phyloP scores from a whole-genome alignment of 2,113 vertebrate genomes.

The Bufo gargarizans region DNA sequence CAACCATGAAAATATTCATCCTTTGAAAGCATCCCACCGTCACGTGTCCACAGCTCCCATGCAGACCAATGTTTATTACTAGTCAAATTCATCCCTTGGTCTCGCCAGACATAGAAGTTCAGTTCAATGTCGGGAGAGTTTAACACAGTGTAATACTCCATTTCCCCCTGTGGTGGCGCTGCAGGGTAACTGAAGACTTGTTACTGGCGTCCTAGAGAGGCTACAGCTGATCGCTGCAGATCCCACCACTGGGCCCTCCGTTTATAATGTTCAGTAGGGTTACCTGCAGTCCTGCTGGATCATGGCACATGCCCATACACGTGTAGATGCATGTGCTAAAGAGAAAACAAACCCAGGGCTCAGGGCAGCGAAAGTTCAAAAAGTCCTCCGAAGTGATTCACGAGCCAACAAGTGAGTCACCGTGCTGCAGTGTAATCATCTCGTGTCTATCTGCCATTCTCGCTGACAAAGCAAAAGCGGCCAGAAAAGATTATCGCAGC shows the following conservation, averaged over 20 bases:
- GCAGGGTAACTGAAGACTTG: neutral
- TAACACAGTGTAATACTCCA: neutral
- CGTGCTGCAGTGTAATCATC: neutral
- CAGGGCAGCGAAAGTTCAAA: neutral
- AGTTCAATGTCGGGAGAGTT: too few species aligned
- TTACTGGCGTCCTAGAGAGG: neutral
- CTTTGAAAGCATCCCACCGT: too few species aligned
- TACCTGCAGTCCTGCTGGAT: neutral
- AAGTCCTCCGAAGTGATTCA: neutral
- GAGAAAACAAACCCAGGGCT: neutral
- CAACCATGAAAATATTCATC: too few species aligned
- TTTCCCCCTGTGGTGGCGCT: neutral
- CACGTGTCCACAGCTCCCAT: too few species aligned
- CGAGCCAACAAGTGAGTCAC: neutral
- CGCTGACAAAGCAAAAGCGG: neutral
- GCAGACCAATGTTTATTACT: too few species aligned
- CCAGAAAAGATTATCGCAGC: neutral
- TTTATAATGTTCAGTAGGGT: too few species aligned
- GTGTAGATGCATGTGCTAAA: neutral
- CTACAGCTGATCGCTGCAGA: neutral
- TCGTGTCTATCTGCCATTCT: neutral
- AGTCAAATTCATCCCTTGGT: too few species aligned
- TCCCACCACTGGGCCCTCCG: too few species aligned
- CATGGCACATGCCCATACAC: neutral
- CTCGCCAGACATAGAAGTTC: too few species aligned